Evolutionary conservation across 2,113 vertebrate genomes (phyloP), one percentile per base, ranked within the genome.

Genomic region (Regulus satrapa): DNA sequence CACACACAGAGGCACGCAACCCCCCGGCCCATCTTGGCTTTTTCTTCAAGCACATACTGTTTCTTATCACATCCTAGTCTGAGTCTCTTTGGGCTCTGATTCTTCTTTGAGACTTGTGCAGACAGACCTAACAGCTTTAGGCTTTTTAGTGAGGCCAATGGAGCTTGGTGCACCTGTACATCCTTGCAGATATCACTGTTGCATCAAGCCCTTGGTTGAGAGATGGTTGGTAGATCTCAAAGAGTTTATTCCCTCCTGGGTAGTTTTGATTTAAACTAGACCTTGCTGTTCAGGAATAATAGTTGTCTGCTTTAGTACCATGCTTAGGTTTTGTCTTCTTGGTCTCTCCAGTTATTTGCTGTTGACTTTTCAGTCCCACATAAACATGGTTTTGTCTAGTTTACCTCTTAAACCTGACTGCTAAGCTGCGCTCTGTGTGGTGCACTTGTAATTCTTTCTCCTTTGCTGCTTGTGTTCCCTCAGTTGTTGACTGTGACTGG

Each of bases 401-500:
- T 68, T 63, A 18, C 46, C 66, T 75, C 86, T 94, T 86, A 86
- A 97, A 88, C 75, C 74, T 89, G 78, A 88, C 84, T 29, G 12
- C 58, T 92, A 79, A 88, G 49, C 88, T 63, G 58, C 74, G 82
- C 59, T 88, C 91, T 72, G 19, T 78, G 24, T 19, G 23, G 31
- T 77, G 81, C 79, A 92, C 58, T 91, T 91, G 56, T 55, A 89
- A n/a, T 75, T 94, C 78, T 48, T 76, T 69, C 76, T 63, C 67
- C 56, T 86, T 93, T 88, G 59, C 89, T 84, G 79, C 85, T 89
- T 86, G 66, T 89, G 85, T 97, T 97, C 94, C 93, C 95, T 97
- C 88, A n/a, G 95, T 97, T 95, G 95, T 97, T 98, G 97, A 94
- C 95, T 96, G 83, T 96, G 97, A 97, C 93, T 97, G 95, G 98